Evolutionary conservation across 2,888 invertebrate genomes (phyloP), one percentile per base, ranked within the genome.

Genomic region (Dermolepida albohirtum): DNA sequence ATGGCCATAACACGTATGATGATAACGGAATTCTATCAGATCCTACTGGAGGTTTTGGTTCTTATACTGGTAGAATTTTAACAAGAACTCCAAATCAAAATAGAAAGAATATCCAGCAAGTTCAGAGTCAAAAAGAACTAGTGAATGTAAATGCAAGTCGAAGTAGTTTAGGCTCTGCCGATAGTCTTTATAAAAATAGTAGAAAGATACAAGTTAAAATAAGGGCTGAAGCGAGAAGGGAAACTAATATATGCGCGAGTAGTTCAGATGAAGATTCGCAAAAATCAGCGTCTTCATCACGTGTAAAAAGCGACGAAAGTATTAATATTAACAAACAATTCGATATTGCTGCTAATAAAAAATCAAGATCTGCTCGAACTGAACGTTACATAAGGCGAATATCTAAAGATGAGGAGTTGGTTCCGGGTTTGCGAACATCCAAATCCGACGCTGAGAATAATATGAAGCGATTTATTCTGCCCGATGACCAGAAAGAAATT

Each of bases 331-430:
- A 88, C 77, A 76, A 74, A 47, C 66, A 63, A 0, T 71, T 74
- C 14, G 87, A 86, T 68, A 86, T 86, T 67, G 87, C 88, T 0
- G 82, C 87, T 44, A 90, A 86, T 77, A 88, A 89, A 73, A 87
- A 87, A 76, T 89, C 91, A 29, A 85, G 93, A 65, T 88, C 89
- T 22, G 93, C 93, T 0, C 86, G 94, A 75, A 94, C 93, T 63
- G 94, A 94, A 79, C 86, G 94, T 64, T 93, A 93, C 77, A 89
- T 92, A 66, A 92, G 92, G 77, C 86, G 94, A 64, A 82, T 92
- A 73, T 92, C 91, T 11, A 86, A 89, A 67, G 92, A 92, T 73
- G 91, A 91, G 41, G 90, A 90, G 77, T 84, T 85, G 73, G 78
- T 86, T 5, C 86, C 86, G 69, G 75, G 76, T 66, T 66, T 79